Evolutionary conservation across 2,797 vertebrate species (phyloP).

Genomic region (Chiloscyllium punctatum): DNA sequence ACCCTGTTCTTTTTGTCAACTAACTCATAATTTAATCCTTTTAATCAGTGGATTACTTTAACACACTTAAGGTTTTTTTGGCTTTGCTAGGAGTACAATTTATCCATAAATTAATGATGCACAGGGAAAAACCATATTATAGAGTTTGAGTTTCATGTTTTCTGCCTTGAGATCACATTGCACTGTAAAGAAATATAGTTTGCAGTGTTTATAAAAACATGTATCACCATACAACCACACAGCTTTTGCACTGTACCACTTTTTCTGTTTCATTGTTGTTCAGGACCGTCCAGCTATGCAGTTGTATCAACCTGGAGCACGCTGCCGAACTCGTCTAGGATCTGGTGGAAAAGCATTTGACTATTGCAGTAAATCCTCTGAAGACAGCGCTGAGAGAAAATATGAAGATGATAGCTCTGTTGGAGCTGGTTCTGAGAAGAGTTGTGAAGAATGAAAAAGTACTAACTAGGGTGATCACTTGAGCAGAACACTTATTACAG

Average conservation of each 20-base stretch:
- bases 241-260: slow-evolving; percentile 28
- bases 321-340: slow-evolving; percentile 70
- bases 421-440: slow-evolving; percentile 67
- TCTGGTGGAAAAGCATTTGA: slow-evolving; percentile 70
- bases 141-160: neutral
- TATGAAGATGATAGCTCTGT: slow-evolving; percentile 59
- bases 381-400: slow-evolving; percentile 62
- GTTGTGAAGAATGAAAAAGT: slow-evolving; percentile 58
- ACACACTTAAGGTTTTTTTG: slow-evolving; percentile 7
- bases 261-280: slow-evolving; percentile 50
- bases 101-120: neutral
- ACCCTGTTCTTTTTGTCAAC: neutral
- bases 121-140: neutral
- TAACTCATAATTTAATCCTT: neutral
- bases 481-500: slow-evolving; percentile 20
- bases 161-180: neutral
- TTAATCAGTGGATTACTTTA: neutral
- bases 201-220: slow-evolving; percentile 24
- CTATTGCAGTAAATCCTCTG: slow-evolving; percentile 57
- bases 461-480: slow-evolving; percentile 20
- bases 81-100: neutral
- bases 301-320: slow-evolving; percentile 81
- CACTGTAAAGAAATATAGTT: neutral
- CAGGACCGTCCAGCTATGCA: slow-evolving; percentile 91
- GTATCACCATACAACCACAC: neutral